These are phyloP conservation scores for Nesidiocoris tenuis DNA, from an alignment of 2,888 invertebrate genomes.

Conservation along the genomic window DNA sequence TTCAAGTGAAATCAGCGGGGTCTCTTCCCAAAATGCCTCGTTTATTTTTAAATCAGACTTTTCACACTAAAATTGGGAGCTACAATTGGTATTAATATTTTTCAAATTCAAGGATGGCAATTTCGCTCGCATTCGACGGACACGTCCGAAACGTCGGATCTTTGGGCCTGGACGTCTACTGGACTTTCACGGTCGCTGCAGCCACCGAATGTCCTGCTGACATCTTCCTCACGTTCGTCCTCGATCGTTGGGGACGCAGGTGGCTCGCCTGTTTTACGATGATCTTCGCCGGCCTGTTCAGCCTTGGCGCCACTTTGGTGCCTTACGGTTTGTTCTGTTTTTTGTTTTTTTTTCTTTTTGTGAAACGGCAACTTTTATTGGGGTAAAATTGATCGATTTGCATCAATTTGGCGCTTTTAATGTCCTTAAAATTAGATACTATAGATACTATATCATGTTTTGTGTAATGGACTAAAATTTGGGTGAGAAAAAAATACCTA, in stretches of 20 bases:
- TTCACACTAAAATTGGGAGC: no score
- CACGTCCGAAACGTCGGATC: conserved; percentile 86
- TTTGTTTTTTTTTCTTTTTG: no score
- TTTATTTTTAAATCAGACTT: no score
- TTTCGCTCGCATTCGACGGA: conserved; percentile 82
- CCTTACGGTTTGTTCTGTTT: conserved; percentile 57
- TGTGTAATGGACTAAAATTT: no score
- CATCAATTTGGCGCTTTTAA: not conserved
- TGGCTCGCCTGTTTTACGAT: conserved; percentile 83
- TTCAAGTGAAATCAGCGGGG: no score
- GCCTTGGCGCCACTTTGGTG: conserved; percentile 72
- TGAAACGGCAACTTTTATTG: no score
- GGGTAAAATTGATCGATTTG: not conserved
- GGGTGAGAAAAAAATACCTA: no score
- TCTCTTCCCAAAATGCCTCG: no score
- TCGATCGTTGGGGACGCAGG: conserved; percentile 79
- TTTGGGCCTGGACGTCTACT: conserved; percentile 76
- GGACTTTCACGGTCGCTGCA: conserved; percentile 80
- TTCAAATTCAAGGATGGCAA: conserved; percentile 74
- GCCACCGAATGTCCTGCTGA: conserved; percentile 84
- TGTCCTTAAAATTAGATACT: no score
- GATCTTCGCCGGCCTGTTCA: conserved; percentile 77
- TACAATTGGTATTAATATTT: no score
- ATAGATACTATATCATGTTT: no score
- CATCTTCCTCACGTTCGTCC: conserved; percentile 71